Evolutionary conservation across 2,113 vertebrate species (phyloP), one percentile per base, ranked within the genome.

Genomic region (Syrmaticus mikado): DNA sequence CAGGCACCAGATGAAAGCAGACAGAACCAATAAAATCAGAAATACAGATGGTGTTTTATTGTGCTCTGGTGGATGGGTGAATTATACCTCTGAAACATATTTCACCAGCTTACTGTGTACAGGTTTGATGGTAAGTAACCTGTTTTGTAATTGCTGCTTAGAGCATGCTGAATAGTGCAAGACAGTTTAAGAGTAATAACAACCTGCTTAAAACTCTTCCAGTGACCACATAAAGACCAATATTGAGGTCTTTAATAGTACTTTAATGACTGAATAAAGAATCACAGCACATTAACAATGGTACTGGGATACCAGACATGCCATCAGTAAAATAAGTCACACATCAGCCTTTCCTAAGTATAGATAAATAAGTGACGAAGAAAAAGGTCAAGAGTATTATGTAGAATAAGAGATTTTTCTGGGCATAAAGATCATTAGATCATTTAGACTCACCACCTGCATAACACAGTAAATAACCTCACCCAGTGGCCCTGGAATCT

Each of bases 21-120:
- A 94, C 93, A 95, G 90, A 86, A 75, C 32, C 87, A 90, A 94
- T 95, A 92, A 95, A 95, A 85, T 84, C 61, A 72, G 85, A 86
- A 93, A 80, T 92, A 89, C 93, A 92, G 89, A 65, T 9, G 24
- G 85, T 90, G 76, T 68, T 95, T 90, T 91, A 92, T 53, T 90
- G 93, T 88, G 70, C 91, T 88, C 83, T 48, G 57, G 84, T 84
- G 82, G 85, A 40, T 65, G 70, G 85, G n/a, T 86, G 85, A 93
- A 62, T 87, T 70, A 46, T 53, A 71, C 38, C 50, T 73, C 50
- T 87, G 92, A 79, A 92, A 75, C 27, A 24, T 67, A 48, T 46
- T 85, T 93, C 65, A 70, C 45, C 43, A 84, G 45, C 45, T 57
- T 74, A 17, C 67, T 38, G 52, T 58, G 71, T 78, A 48, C 25